Conservation (phyloP, 2,113 vertebrate species). For the Toxotes chatareus region DNA sequence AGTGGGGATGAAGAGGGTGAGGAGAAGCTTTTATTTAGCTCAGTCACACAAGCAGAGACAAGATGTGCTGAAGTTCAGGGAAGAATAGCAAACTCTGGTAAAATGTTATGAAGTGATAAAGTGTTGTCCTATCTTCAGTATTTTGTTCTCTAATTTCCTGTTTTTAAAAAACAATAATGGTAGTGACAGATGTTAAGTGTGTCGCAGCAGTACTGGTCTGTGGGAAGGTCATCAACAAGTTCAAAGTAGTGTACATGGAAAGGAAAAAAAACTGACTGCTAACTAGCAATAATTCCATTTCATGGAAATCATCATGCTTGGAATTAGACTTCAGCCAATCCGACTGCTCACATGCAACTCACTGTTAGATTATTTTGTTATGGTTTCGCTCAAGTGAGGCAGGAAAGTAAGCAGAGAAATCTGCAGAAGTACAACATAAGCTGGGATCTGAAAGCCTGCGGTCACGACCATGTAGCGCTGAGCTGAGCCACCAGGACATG, state of each 20-base stretch:
- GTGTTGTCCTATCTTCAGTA: neutral
- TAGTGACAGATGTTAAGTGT: neutral
- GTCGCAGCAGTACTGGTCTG: neutral
- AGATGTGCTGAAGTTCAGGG: conserved; percentile 46
- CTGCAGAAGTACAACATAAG: conserved; percentile 68
- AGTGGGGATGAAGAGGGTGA: conserved; percentile 33
- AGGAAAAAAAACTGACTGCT: conserved; percentile 9
- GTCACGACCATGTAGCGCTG: conserved; percentile 52
- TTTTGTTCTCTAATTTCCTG: conserved; percentile 2
- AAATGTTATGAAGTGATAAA: conserved; percentile 1
- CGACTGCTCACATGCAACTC: conserved; percentile 34
- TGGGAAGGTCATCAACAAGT: neutral
- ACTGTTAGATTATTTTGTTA: conserved; percentile 55
- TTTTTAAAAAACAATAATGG: neutral
- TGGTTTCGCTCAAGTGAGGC: conserved; percentile 64
- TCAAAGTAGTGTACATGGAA: conserved; percentile 30
- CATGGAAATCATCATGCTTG: conserved; percentile 35
- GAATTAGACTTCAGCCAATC: conserved; percentile 45
- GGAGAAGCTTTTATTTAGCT: conserved; percentile 36
- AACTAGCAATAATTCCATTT: conserved; percentile 60
- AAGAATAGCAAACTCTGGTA: conserved; percentile 40
- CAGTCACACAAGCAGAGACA: conserved; percentile 23
- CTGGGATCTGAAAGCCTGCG: conserved; percentile 66
- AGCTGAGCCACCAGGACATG: conserved; percentile 68
- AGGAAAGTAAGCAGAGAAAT: conserved; percentile 69